Evolutionary conservation across 1,140 invertebrate species (phyloP), one percentile per base, ranked within the genome.

Genomic region (Trialeurodes vaporariorum): DNA sequence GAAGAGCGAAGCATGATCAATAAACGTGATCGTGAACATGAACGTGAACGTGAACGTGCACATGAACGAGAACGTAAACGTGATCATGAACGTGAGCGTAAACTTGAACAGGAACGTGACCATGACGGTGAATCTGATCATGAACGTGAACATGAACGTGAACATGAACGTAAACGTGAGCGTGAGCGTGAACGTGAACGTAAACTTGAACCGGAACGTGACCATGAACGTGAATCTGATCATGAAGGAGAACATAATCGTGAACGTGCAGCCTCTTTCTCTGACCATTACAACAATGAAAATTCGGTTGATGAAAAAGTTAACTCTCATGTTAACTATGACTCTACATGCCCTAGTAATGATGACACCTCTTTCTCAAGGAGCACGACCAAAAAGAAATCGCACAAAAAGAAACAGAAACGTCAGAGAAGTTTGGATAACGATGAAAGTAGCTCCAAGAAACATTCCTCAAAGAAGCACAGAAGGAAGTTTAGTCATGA

Each of bases 321-420:
- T n/a, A n/a, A n/a, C n/a, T 17, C 34, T 49, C 5, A 5, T 49
- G 34, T 49, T 17, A 49, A 49, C 34, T 49, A 49, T 49, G 34
- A 49, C 34, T 49, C 34, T 9, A 49, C 34, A 9, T 49, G 34
- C 17, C 34, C 34, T 49, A 49, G 34, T 17, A 49, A 49, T 49
- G 34, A 49, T 49, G 34, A 49, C 17, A 49, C 34, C 34, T 49
- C 34, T 49, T 49, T 49, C 34, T 49, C 34, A 49, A 49, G 34
- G 34, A 49, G 34, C 17, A 17, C 68, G n/a, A 68, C 68, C 12
- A 70, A 87, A 2, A 91, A 87, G 73, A 91, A 90, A 73, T 79
- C 80, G 0, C 89, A 91, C 72, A 91, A 90, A 75, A 91, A 91
- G 78, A 91, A 90, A 73, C 88, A 90, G 74, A 91, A 89, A 73